These are phyloP conservation scores for Acestrorhynchus altus DNA, from an alignment of 2,797 vertebrate genomes.

Conservation along the genomic window DNA sequence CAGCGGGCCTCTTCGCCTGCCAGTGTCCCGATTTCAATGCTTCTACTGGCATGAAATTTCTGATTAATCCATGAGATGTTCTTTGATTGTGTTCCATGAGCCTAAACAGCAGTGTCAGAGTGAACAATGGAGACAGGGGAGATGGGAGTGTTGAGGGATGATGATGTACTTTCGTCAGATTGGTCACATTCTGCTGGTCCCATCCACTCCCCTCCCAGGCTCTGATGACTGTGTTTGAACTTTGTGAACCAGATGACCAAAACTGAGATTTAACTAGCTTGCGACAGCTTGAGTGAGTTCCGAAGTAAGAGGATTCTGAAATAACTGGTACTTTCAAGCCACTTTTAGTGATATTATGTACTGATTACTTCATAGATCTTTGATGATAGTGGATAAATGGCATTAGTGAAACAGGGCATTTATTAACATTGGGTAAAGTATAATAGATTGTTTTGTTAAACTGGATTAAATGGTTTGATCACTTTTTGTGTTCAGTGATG, in stretches of 20 bases:
- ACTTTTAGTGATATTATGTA: too few relatives aligned
- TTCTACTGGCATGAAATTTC: constrained; percentile 37
- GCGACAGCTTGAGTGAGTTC: background rate
- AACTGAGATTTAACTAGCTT: background rate
- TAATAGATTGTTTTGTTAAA: too few relatives aligned
- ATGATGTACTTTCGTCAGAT: constrained; percentile 37
- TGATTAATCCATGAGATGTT: constrained; percentile 35
- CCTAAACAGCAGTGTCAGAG: constrained; percentile 35
- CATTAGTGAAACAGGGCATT: too few relatives aligned
- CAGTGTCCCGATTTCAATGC: constrained; percentile 24
- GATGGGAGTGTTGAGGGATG: constrained; percentile 37
- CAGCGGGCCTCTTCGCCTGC: constrained; percentile 21
- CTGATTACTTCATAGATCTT: too few relatives aligned
- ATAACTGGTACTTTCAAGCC: too few relatives aligned
- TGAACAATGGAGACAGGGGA: constrained; percentile 40
- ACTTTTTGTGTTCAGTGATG: too few relatives aligned
- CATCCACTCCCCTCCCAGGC: constrained; percentile 4
- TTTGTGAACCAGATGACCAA: constrained; percentile 22
- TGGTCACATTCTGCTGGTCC: constrained; percentile 38
- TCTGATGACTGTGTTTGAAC: constrained; percentile 33
- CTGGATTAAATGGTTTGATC: too few relatives aligned
- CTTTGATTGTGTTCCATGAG: constrained; percentile 46
- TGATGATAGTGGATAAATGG: too few relatives aligned
- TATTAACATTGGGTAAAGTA: too few relatives aligned
- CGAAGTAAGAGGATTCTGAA: constrained; percentile 10